A percentile compares a stretch with the other conserved stretches of the same genome.
Conservation (phyloP, 2,113 vertebrate genomes). For the Balaeniceps rex region DNA sequence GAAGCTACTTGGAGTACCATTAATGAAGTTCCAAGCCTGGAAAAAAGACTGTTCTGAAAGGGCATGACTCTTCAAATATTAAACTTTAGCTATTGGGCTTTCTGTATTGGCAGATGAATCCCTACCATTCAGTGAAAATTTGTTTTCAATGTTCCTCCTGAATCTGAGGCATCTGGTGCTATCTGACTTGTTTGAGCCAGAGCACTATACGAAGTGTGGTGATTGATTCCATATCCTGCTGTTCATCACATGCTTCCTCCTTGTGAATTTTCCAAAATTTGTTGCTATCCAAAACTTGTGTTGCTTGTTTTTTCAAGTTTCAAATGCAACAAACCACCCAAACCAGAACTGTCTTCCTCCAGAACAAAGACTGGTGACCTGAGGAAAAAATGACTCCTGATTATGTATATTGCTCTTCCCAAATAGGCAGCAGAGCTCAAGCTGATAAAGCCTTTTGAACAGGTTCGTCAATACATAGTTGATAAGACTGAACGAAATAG, state of each 20-base stretch:
- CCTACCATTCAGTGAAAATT: background rate
- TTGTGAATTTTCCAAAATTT: background rate
- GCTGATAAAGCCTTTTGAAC: background rate
- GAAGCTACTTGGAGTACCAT: background rate
- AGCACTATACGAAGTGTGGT: background rate
- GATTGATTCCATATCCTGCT: background rate
- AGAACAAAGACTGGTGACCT: background rate
- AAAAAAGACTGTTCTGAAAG: background rate
- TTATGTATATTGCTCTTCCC: background rate
- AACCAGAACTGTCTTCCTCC: background rate
- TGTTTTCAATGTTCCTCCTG: background rate
- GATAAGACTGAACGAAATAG: background rate
- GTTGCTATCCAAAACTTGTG: background rate
- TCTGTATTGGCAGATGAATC: background rate
- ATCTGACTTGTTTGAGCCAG: background rate
- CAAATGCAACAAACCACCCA: background rate
- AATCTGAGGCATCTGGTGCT: background rate
- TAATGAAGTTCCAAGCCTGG: background rate
- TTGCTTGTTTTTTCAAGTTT: background rate
- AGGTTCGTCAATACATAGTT: background rate
- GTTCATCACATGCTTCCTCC: background rate
- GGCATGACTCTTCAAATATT: background rate
- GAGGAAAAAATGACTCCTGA: background rate
- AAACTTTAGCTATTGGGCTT: background rate
- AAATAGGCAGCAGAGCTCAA: background rate